phyloP scores from a whole-genome alignment of 2,888 invertebrate species.

The Prionchulus punctatus region DNA sequence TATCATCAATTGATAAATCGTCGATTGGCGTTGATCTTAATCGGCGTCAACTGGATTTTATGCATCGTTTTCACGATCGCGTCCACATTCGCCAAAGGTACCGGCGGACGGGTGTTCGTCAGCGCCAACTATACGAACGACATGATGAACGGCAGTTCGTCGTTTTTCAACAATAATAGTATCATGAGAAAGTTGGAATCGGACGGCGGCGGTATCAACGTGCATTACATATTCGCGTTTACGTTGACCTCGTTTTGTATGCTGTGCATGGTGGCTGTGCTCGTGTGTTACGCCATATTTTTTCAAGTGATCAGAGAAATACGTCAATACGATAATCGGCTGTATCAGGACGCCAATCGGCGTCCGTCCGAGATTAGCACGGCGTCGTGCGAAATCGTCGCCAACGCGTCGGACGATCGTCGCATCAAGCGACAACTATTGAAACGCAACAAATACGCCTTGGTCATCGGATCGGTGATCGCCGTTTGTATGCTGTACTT shows the following conservation, averaged over 20 bases:
- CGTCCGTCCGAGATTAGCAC: neutral
- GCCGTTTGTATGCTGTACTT: conserved; percentile 19
- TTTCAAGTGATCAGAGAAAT: conserved; percentile 17
- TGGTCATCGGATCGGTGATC: conserved; percentile 23
- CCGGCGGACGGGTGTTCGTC: neutral
- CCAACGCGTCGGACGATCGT: no score
- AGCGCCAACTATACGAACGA: neutral
- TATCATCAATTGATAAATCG: conserved; percentile 18
- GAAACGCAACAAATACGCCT: conserved; percentile 19
- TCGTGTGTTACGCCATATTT: conserved; percentile 17
- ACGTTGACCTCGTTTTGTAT: conserved; percentile 17
- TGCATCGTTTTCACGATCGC: neutral
- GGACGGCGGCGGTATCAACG: neutral
- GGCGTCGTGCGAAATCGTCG: neutral
- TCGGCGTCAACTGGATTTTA: conserved; percentile 2
- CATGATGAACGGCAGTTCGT: neutral
- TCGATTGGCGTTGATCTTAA: conserved; percentile 9
- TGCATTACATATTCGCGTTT: conserved; percentile 4
- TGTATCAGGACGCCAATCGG: conserved; percentile 1
- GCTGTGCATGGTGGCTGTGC: conserved; percentile 18
- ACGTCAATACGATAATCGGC: conserved; percentile 14
- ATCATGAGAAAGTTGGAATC: neutral
- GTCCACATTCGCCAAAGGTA: neutral
- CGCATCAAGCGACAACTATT: neutral
- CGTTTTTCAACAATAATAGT: neutral